These are phyloP conservation scores for Actinia tenebrosa DNA, from an alignment of 64 coral and sea anemone genomes.

Conservation along the genomic window DNA sequence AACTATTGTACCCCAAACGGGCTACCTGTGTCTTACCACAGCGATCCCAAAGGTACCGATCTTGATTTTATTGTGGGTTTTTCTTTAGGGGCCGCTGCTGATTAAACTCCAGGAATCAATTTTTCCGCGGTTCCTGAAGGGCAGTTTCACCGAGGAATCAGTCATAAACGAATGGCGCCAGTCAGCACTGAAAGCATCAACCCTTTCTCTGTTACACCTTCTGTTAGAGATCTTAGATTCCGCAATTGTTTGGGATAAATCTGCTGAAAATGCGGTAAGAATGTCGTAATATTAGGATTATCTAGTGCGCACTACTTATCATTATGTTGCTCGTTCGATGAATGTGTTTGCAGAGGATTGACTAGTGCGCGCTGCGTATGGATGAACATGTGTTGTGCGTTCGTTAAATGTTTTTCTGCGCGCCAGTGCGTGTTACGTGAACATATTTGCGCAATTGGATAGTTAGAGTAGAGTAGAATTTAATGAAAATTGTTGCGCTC, in stretches of 20 bases:
- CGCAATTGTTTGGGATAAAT: slow-evolving; percentile 69
- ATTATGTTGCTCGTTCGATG: too few relatives aligned
- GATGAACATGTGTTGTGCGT: too few relatives aligned
- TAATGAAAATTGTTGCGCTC: too few relatives aligned
- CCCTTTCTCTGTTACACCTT: slow-evolving; percentile 65
- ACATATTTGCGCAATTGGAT: too few relatives aligned
- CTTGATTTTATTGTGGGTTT: neutral
- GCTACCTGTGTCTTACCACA: neutral
- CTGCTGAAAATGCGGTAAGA: slow-evolving; percentile 78
- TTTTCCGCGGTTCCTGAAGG: slow-evolving; percentile 55
- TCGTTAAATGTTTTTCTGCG: too few relatives aligned
- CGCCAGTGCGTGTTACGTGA: too few relatives aligned
- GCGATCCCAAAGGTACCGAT: neutral
- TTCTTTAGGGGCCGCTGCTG: slow-evolving; percentile 39
- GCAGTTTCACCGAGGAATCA: slow-evolving; percentile 31
- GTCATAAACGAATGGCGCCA: slow-evolving; percentile 53
- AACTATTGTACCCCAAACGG: neutral
- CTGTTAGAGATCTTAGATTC: slow-evolving; percentile 67
- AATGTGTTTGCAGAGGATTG: too few relatives aligned
- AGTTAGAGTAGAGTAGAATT: too few relatives aligned
- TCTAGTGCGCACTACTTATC: too few relatives aligned
- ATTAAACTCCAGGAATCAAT: slow-evolving; percentile 45
- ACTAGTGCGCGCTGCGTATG: neutral
- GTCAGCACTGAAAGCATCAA: slow-evolving; percentile 42
- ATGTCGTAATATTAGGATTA: neutral